Evolutionary conservation across 2,797 vertebrate species (phyloP).

Genomic region (Geotrypetes seraphini): DNA sequence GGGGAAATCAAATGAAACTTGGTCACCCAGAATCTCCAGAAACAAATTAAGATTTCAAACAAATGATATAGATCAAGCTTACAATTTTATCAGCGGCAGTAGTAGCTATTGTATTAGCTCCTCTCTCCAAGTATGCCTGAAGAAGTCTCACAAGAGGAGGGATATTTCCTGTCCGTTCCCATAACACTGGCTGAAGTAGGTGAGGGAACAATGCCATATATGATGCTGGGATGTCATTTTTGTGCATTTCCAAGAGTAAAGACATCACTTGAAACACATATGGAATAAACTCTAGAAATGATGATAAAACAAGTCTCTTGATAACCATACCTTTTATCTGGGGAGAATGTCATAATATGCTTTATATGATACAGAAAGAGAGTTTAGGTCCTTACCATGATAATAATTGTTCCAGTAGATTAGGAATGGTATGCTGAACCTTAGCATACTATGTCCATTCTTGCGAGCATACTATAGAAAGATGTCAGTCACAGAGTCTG

Average conservation of each 20-base stretch:
- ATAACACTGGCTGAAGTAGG: conserved; percentile 87
- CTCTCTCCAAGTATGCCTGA: conserved; percentile 88
- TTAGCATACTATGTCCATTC: too few species aligned
- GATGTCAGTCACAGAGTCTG: too few species aligned
- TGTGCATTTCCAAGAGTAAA: conserved; percentile 92
- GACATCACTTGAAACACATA: conserved; percentile 99
- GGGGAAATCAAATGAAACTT: too few species aligned
- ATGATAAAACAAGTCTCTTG: not conserved
- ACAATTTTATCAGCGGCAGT: conserved; percentile 91
- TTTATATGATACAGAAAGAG: too few species aligned
- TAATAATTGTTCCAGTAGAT: too few species aligned
- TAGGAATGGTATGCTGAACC: too few species aligned
- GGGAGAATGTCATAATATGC: too few species aligned
- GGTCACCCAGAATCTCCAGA: not conserved
- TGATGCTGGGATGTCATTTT: conserved; percentile 76
- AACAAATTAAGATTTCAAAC: not conserved
- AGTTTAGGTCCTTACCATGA: too few species aligned
- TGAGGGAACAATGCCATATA: conserved; percentile 96
- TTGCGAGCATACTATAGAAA: too few species aligned
- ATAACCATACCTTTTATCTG: too few species aligned
- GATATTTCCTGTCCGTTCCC: conserved; percentile 94
- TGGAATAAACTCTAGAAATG: conserved; percentile 81
- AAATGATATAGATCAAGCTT: conserved; percentile 41
- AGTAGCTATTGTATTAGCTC: conserved; percentile 70
- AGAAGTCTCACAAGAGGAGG: conserved; percentile 91